Evolutionary conservation across 2,888 invertebrate species (phyloP), one percentile per base, ranked within the genome.

Genomic region (Drosophila setosimentum): DNA sequence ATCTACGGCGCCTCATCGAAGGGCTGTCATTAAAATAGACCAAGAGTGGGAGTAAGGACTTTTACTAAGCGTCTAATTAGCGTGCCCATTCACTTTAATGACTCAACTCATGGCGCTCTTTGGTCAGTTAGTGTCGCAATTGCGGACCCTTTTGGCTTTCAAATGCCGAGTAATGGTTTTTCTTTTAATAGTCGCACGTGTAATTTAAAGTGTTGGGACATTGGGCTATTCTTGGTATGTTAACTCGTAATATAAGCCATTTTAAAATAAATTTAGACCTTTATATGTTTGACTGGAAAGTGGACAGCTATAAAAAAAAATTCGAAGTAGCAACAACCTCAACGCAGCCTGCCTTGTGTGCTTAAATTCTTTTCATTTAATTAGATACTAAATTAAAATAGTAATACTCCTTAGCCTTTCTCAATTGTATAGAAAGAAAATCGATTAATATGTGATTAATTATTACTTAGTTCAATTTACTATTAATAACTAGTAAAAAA

Each of bases 21-120:
- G 64, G 73, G 70, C 87, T 70, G 82, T 77, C 87, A 87, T 85
- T 87, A 77, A 79, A 64, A 21, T 42, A 51, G 24, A 27, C 11
- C 40, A 16, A 42, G 18, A 13, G 21, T 11, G n/a, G 32, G 53
- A 54, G 16, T 29, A 21, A 45, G 76, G 65, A 66, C 55, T 40
- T 57, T 62, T 40, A 13, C 33, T 58, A 57, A 70, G 60, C 72
- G 67, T 58, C 80, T 82, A 85, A 87, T 85, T 87, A 87, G 59
- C 75, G 70, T 69, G 62, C 13, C 58, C 87, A 67, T 58, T 35
- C 65, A 68, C 42, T 73, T 82, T 67, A 76, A 76, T 82, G 63
- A 57, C 68, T 63, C 67, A 58, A 32, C 62, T 29, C 61, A 6
- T 27, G n/a, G 37, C 55, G 13, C 13, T 27, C 21, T 37, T 33